These are phyloP conservation scores for Calcarius lapponicus DNA, from an alignment of 2,797 vertebrate species.

Conservation along the genomic window DNA sequence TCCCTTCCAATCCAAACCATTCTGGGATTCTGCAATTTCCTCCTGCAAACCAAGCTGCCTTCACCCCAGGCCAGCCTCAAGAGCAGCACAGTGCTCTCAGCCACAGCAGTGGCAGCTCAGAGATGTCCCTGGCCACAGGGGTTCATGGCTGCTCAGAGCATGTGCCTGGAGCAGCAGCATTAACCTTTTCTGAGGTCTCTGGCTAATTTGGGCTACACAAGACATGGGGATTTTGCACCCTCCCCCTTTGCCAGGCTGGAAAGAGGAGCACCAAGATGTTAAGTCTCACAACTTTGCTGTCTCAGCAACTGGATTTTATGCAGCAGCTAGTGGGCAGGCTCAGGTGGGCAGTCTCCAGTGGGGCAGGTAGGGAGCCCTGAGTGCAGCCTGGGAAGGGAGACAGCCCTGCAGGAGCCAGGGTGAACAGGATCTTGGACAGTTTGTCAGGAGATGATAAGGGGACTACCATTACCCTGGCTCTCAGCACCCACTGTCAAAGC, in stretches of 20 bases:
- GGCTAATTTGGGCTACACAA: not conserved
- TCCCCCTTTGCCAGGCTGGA: not conserved
- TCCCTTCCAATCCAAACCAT: not conserved
- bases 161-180: not conserved
- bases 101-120: not conserved
- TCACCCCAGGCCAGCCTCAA: not conserved
- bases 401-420: not conserved
- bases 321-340: not conserved
- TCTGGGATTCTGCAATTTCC: not conserved
- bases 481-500: not conserved
- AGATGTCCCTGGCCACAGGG: not conserved
- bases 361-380: not conserved
- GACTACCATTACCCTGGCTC: not conserved
- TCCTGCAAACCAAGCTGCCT: not conserved
- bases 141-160: not conserved
- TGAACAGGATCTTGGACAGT: rapidly evolving
- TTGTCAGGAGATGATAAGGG: rapidly evolving
- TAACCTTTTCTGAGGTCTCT: not conserved
- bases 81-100: not conserved
- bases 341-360: not conserved
- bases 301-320: not conserved
- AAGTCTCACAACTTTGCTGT: not conserved
- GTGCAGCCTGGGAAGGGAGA: not conserved
- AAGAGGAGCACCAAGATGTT: not conserved
- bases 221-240: not conserved